Percentiles rank a stretch among this genome's conserved stretches.
Evolutionary conservation across 2,888 invertebrate species (phyloP).

Genomic region (Rhagium mordax): DNA sequence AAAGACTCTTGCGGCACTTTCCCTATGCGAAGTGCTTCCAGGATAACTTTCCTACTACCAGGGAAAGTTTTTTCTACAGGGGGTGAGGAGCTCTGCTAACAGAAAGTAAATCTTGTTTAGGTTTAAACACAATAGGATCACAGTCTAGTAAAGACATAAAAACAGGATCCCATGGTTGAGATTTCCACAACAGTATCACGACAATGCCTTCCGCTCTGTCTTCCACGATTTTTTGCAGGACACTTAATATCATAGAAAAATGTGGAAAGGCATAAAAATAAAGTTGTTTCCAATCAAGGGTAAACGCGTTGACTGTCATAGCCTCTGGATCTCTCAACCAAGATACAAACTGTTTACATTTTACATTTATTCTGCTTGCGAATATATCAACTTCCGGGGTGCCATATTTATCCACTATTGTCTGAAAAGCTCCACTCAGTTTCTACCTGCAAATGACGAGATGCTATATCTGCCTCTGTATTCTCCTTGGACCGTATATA

Average conservation of each 20-base stretch:
- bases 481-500: slow-evolving; percentile 44
- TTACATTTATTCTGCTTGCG: background rate
- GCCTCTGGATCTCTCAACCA: background rate
- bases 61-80: background rate
- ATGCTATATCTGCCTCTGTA: background rate
- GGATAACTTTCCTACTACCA: background rate
- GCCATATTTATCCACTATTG: background rate
- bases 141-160: background rate
- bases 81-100: background rate
- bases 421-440: background rate
- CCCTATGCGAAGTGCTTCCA: background rate
- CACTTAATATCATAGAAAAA: slow-evolving; percentile 21
- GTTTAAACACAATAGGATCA: background rate
- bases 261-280: background rate
- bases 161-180: slow-evolving; percentile 7
- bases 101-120: background rate
- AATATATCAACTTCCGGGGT: background rate
- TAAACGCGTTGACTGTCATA: background rate
- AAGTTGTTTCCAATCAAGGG: background rate
- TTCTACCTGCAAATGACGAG: background rate
- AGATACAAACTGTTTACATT: background rate
- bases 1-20: background rate
- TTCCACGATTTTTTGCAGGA: background rate
- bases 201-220: slow-evolving; percentile 2
- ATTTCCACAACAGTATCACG: background rate